Evolutionary conservation across 2,797 vertebrate genomes (phyloP).

Genomic region (Adrianichthys oophorus): DNA sequence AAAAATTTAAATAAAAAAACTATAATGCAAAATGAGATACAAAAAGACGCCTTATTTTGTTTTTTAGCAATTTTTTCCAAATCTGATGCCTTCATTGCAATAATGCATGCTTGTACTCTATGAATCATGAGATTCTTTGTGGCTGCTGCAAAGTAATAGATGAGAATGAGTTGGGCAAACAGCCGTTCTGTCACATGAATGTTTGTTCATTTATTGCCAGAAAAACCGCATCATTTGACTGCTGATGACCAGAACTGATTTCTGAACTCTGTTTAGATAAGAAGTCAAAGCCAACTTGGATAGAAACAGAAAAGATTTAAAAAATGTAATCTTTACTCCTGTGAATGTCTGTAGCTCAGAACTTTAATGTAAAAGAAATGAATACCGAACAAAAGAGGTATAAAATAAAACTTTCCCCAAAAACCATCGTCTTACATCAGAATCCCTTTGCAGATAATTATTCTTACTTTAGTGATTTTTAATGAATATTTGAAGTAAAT

Average conservation of each 20-base stretch:
- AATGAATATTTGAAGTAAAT: too few relatives aligned
- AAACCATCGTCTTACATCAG: neutral
- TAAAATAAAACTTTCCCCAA: neutral
- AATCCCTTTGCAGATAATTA: neutral
- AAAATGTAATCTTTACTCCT: too few relatives aligned
- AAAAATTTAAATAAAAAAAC: conserved; percentile 40
- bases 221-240: neutral
- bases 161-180: neutral
- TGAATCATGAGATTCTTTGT: conserved; percentile 21
- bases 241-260: neutral
- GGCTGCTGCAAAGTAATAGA: conserved; percentile 30
- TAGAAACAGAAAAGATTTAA: neutral
- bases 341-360: too few relatives aligned
- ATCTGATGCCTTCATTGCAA: conserved; percentile 65
- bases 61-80: conserved; percentile 54
- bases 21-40: conserved; percentile 77
- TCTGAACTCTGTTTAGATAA: neutral
- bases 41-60: conserved; percentile 70
- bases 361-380: too few relatives aligned
- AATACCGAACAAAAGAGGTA: neutral
- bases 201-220: neutral
- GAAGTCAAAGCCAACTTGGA: neutral
- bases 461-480: too few relatives aligned
- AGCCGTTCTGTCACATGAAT: neutral
- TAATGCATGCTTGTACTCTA: conserved; percentile 34